Evolutionary conservation across 2,113 vertebrate genomes (phyloP).

Genomic region (Campylomormyrus numenius): DNA sequence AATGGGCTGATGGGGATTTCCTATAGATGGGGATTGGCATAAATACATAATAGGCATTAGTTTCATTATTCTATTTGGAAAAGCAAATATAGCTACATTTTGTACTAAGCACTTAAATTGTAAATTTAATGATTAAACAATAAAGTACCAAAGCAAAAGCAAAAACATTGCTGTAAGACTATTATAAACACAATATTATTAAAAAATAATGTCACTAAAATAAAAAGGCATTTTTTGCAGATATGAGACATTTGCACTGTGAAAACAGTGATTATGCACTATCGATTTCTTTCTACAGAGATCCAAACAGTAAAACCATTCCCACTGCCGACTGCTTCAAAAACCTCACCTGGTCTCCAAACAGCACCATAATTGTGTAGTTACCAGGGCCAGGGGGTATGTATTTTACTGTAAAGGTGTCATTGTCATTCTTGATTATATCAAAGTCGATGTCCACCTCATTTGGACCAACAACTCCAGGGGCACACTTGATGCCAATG

Average conservation of each 20-base stretch:
- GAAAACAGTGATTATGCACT: background rate
- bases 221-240: background rate
- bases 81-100: background rate
- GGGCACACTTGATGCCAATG: conserved; percentile 91
- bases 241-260: background rate
- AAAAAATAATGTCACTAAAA: background rate
- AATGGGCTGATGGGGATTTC: conserved; percentile 88
- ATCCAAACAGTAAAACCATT: background rate
- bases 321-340: background rate
- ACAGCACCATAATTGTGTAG: conserved; percentile 95
- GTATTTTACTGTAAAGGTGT: conserved; percentile 96
- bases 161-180: background rate
- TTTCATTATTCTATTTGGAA: background rate
- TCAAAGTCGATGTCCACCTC: conserved; percentile 95
- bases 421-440: conserved; percentile 96
- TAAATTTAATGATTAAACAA: background rate
- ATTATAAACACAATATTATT: background rate
- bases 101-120: background rate
- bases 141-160: background rate
- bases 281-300: background rate
- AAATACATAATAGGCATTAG: background rate
- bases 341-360: conserved; percentile 77
- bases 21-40: conserved; percentile 45
- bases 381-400: conserved; percentile 72
- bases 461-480: conserved; percentile 77